Evolutionary conservation across 2,888 invertebrate species (phyloP).

Genomic region (Tetragonula carbonaria): DNA sequence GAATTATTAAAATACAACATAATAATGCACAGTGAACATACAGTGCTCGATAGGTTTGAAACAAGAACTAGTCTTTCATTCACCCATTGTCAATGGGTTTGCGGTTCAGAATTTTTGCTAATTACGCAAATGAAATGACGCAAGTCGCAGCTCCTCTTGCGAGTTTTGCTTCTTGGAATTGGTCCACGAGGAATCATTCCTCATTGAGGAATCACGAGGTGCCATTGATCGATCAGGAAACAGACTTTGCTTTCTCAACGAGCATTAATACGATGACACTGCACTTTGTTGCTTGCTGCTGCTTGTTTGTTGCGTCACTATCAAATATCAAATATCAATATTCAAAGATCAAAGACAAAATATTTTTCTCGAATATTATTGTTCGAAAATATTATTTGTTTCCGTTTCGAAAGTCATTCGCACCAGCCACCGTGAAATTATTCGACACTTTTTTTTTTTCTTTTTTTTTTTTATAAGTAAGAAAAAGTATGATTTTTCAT

Average conservation of each 20-base stretch:
- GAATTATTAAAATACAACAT: too few relatives aligned
- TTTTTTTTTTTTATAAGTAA: too few relatives aligned
- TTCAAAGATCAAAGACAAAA: not conserved
- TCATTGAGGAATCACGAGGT: not conserved
- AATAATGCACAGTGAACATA: too few relatives aligned
- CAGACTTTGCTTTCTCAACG: not conserved
- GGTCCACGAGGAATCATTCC: conserved; percentile 9
- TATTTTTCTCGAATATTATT: not conserved
- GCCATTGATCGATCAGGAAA: conserved; percentile 8
- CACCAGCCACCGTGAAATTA: too few relatives aligned
- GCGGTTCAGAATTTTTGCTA: conserved; percentile 36
- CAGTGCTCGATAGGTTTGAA: not conserved
- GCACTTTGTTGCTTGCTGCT: not conserved
- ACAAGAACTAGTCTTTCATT: not conserved
- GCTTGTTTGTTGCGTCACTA: not conserved
- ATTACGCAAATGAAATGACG: conserved; percentile 52
- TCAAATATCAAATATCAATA: not conserved
- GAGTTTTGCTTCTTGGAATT: conserved; percentile 16
- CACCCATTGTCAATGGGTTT: conserved; percentile 16
- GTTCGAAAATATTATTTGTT: too few relatives aligned
- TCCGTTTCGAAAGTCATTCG: too few relatives aligned
- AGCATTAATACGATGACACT: not conserved
- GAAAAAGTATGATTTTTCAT: too few relatives aligned
- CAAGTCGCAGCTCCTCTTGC: not conserved
- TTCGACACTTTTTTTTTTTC: too few relatives aligned